Conservation (phyloP, 2,113 vertebrate genomes). For the Rhinolophus sinicus region DNA sequence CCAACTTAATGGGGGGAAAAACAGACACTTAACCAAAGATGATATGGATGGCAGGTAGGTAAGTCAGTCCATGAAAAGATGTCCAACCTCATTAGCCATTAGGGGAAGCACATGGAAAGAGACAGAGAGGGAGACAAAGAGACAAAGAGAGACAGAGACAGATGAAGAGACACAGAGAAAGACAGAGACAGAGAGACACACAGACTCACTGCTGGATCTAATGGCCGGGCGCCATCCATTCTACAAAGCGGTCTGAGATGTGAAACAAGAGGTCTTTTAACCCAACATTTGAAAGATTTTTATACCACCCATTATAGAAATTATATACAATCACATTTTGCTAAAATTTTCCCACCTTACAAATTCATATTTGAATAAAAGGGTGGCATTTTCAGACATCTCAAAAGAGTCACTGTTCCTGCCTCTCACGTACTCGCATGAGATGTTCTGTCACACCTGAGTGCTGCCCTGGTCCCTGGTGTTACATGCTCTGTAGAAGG, state of each 20-base stretch:
- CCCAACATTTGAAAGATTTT: neutral
- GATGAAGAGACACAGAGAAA: neutral
- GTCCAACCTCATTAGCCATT: neutral
- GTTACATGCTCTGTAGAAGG: neutral
- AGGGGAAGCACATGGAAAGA: neutral
- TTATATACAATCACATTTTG: neutral
- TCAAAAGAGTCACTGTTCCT: neutral
- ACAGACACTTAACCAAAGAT: neutral
- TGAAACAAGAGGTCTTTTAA: neutral
- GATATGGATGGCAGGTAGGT: rapidly evolving
- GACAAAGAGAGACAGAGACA: neutral
- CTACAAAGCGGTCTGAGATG: neutral
- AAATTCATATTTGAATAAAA: neutral
- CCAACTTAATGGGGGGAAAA: neutral
- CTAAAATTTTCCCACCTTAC: neutral
- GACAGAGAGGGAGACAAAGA: neutral
- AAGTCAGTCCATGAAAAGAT: neutral
- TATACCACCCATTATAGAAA: neutral
- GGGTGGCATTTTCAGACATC: neutral
- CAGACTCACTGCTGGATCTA: neutral
- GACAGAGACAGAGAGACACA: neutral
- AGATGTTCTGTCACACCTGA: rapidly evolving
- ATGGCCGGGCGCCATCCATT: rapidly evolving
- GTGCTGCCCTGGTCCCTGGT: rapidly evolving
- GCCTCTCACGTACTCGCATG: rapidly evolving